These are phyloP conservation scores for Pyrgilauda ruficollis DNA, from an alignment of 2,113 vertebrate genomes.

Conservation along the genomic window DNA sequence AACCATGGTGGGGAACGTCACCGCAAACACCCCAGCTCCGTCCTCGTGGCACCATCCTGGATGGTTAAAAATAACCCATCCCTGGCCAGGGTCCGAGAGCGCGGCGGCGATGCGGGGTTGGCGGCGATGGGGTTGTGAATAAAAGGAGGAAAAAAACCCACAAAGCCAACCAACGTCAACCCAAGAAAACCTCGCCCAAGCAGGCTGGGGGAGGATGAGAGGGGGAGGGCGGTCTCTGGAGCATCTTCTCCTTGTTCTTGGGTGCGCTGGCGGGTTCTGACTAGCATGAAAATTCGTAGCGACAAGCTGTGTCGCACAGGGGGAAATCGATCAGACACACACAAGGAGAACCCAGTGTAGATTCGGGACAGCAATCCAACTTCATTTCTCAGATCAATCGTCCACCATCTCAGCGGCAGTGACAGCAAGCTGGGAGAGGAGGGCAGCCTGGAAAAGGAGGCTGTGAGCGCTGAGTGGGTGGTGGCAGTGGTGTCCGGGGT, in stretches of 20 bases:
- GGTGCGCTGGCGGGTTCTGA: conserved; percentile 82
- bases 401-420: conserved; percentile 83
- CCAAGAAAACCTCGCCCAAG: conserved; percentile 42
- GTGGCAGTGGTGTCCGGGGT: neutral
- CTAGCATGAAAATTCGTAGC: conserved; percentile 93
- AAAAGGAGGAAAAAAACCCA: neutral
- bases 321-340: conserved; percentile 99
- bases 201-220: neutral
- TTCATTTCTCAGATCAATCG: conserved; percentile 97
- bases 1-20: conserved; percentile 30
- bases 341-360: conserved; percentile 89
- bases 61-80: conserved; percentile 23
- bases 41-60: neutral
- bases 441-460: conserved; percentile 72
- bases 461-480: neutral
- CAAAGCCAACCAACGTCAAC: neutral
- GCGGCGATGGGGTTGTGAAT: neutral
- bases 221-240: conserved; percentile 29
- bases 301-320: conserved; percentile 93
- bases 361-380: conserved; percentile 97
- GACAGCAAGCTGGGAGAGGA: conserved; percentile 85
- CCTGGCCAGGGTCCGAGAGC: neutral
- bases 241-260: conserved; percentile 71
- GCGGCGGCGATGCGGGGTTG: rapidly evolving
- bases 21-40: neutral